Evolutionary conservation across 2,113 vertebrate genomes (phyloP).

Genomic region (Scortum barcoo): DNA sequence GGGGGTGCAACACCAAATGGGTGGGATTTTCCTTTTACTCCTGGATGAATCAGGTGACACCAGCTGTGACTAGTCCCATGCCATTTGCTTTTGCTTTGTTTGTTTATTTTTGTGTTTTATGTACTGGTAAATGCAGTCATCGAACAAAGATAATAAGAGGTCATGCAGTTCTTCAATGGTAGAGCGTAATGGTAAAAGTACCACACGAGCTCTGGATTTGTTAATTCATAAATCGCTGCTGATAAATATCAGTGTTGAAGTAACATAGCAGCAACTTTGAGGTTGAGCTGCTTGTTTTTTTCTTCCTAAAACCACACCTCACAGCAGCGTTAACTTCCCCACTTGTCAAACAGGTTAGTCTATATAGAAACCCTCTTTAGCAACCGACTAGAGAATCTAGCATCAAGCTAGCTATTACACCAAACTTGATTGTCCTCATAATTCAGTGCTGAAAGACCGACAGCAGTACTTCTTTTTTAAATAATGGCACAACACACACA

Average conservation of each 20-base stretch:
- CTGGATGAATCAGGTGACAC: neutral
- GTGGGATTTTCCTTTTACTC: too few species aligned
- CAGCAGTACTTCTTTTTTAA: neutral
- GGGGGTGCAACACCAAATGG: neutral
- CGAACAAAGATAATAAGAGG: neutral
- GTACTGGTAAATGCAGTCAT: neutral
- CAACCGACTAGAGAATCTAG: neutral
- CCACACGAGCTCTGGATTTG: neutral
- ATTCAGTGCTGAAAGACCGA: neutral
- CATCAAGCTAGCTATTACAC: too few species aligned
- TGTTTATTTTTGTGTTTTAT: neutral
- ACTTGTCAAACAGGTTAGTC: constrained; percentile 57
- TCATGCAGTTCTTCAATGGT: neutral
- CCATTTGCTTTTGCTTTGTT: too few species aligned
- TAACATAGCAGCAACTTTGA: neutral
- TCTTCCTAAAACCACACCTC: constrained; percentile 51
- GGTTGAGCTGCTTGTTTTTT: neutral
- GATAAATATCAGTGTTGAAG: neutral
- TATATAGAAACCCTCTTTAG: neutral
- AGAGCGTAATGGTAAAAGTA: neutral
- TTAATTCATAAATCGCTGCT: neutral
- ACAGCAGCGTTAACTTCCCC: neutral
- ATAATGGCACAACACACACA: neutral
- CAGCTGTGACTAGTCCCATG: neutral
- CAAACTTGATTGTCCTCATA: neutral